Evolutionary conservation across 30 jellyfish, hydroid and myxozoan genomes (phyloP).

Genomic region (Turritopsis dohrnii): DNA sequence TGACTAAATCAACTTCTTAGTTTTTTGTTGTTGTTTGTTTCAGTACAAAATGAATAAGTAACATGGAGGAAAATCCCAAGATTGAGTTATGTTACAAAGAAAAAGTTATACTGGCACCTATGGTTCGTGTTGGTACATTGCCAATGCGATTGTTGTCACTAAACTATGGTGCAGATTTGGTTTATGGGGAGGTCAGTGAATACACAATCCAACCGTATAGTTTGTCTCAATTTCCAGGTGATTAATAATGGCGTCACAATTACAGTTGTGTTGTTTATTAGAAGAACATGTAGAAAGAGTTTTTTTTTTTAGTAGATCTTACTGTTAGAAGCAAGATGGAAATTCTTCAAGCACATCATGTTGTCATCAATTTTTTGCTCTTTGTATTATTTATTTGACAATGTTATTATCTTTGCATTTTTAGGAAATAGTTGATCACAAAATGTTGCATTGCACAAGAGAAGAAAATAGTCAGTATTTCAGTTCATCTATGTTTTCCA

Average conservation of each 20-base stretch:
- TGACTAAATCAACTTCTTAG: neutral
- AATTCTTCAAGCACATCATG: too few relatives aligned
- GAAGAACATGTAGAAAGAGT: too few relatives aligned
- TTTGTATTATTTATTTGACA: too few relatives aligned
- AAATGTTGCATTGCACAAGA: conserved; percentile 58
- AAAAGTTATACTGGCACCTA: conserved; percentile 84
- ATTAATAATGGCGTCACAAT: too few relatives aligned
- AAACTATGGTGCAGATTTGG: conserved; percentile 89
- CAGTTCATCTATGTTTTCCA: neutral
- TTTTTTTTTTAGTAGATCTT: too few relatives aligned
- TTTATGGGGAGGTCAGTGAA: conserved; percentile 65
- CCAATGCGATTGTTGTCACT: conserved; percentile 85
- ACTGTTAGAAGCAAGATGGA: too few relatives aligned
- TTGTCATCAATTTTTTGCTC: too few relatives aligned
- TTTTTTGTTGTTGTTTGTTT: neutral
- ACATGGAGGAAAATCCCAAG: neutral
- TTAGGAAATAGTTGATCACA: conserved; percentile 85
- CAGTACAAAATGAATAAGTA: neutral
- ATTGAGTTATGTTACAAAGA: neutral
- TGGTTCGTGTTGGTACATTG: conserved; percentile 90
- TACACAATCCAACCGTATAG: too few relatives aligned
- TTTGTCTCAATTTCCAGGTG: neutral
- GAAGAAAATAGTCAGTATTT: conserved; percentile 52
- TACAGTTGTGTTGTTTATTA: too few relatives aligned
- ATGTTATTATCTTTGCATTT: neutral